Base-by-base conservation (phyloP, 2,113 vertebrate genomes). In the Atrichornis clamosus region DNA sequence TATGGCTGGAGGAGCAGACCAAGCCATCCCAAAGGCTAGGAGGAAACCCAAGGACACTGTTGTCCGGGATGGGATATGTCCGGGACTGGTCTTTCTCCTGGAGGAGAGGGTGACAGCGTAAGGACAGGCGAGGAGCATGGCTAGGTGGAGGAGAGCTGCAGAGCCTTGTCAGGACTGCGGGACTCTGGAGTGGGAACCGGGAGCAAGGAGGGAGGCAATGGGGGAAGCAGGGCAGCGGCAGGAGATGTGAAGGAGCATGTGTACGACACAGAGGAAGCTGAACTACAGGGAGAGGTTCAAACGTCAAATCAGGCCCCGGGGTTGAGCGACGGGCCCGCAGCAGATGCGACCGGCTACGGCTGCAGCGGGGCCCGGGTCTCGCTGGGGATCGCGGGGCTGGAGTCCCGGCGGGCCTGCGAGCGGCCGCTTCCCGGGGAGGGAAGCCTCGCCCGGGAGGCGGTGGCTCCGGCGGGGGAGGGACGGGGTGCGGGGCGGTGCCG, bases 401-500 rank as follows among this genome's bases (percentile, higher is more conserved):
- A 4, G 2, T 1, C 3, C 2, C 59, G 4, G 1, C 0, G 6
- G 26, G 2, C 5, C 7, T 2, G 14, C 13, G 3, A 4, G 14
- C 18, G 6, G 20, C 10, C 33, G 15, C 30, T 30, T 2, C n/a
- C 13, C 41, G 13, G 22, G 26, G 15, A 16, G 37, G 22, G 39
- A 21, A 44, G 30, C 52, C 37, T 24, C 8, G 39, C 47, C 16
- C 23, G 49, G 63, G 55, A 26, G 87, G 79, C 69, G 75, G 79
- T 28, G 70, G 80, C 78, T 53, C 27, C 33, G 24, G n/a, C 60
- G 53, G 62, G 33, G 77, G 60, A 59, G 68, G 77, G 68, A 9
- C 68, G 32, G 42, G 24, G 1, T 19, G 44, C 41, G 10, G 73
- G 86, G 90, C 97, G 81, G 96, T 63, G 90, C 93, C 80, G 75